These are phyloP conservation scores for Pachyuromys duprasi DNA, from an alignment of 2,797 vertebrate genomes.

Conservation along the genomic window DNA sequence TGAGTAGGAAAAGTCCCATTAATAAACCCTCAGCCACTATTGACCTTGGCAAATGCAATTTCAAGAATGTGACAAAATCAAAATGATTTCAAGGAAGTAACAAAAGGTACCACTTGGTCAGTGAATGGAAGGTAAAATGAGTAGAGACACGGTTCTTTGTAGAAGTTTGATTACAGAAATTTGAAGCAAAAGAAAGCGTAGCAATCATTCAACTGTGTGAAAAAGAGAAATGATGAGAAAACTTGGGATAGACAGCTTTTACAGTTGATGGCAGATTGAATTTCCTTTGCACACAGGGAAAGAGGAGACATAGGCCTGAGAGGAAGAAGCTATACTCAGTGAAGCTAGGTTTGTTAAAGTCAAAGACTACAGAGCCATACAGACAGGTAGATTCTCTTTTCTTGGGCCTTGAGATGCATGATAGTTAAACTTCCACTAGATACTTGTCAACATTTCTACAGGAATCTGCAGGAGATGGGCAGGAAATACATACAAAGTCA, in stretches of 20 bases:
- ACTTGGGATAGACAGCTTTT: background rate
- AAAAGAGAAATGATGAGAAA: background rate
- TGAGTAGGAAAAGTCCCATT: background rate
- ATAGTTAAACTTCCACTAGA: background rate
- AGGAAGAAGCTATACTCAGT: background rate
- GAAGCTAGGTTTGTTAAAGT: background rate
- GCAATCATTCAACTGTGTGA: background rate
- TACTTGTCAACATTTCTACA: background rate
- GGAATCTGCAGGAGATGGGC: background rate
- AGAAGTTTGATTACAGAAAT: background rate
- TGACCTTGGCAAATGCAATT: background rate
- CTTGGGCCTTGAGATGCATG: background rate
- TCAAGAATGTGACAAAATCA: background rate
- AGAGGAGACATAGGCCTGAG: background rate
- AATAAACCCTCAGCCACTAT: background rate
- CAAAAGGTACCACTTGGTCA: background rate
- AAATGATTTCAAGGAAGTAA: conserved; percentile 5
- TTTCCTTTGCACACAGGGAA: background rate
- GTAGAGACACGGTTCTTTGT: background rate
- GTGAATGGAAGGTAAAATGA: background rate
- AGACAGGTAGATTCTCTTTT: background rate
- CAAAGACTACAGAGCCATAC: background rate
- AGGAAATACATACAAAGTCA: background rate
- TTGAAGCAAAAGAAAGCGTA: background rate
- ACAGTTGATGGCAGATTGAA: background rate